phyloP scores from a whole-genome alignment of 1,140 invertebrate genomes.

The Euwallacea similis region DNA sequence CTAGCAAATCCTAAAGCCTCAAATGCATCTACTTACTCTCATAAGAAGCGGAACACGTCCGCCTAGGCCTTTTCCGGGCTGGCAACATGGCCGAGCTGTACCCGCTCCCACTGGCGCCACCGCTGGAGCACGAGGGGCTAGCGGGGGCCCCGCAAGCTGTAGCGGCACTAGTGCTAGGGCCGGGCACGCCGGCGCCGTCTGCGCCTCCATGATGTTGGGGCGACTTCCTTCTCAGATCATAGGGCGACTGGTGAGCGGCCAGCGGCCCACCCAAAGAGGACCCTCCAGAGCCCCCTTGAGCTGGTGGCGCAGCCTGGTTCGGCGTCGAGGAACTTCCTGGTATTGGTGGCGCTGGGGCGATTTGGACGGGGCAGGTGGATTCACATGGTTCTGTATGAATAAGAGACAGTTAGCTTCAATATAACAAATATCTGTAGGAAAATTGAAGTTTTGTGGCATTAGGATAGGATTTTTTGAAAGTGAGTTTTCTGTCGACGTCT shows the following conservation, averaged over 20 bases:
- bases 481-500: too few species aligned
- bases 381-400: constrained; percentile 72
- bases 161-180: constrained; percentile 49
- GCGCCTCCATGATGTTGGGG: constrained; percentile 63
- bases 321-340: constrained; percentile 49
- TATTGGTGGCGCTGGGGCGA: constrained; percentile 61
- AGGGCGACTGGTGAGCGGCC: constrained; percentile 75
- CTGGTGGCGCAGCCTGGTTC: constrained; percentile 40
- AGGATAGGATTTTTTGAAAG: too few species aligned
- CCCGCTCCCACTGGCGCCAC: constrained; percentile 48
- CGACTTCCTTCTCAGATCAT: constrained; percentile 82
- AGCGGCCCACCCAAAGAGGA: constrained; percentile 58
- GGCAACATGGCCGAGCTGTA: constrained; percentile 62
- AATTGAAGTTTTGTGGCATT: too few species aligned
- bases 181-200: constrained; percentile 36
- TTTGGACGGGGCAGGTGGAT: constrained; percentile 65
- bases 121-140: constrained; percentile 52
- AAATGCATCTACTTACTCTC: constrained; percentile 57
- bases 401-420: neutral
- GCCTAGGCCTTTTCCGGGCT: constrained; percentile 76
- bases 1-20: too few species aligned
- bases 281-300: constrained; percentile 44
- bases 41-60: constrained; percentile 63
- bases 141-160: constrained; percentile 51
- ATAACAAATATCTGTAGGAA: too few species aligned